Percentiles rank a stretch among this genome's conserved stretches.
These are phyloP conservation scores for Dissostichus mawsoni DNA, from an alignment of 2,113 vertebrate species.

Conservation along the genomic window DNA sequence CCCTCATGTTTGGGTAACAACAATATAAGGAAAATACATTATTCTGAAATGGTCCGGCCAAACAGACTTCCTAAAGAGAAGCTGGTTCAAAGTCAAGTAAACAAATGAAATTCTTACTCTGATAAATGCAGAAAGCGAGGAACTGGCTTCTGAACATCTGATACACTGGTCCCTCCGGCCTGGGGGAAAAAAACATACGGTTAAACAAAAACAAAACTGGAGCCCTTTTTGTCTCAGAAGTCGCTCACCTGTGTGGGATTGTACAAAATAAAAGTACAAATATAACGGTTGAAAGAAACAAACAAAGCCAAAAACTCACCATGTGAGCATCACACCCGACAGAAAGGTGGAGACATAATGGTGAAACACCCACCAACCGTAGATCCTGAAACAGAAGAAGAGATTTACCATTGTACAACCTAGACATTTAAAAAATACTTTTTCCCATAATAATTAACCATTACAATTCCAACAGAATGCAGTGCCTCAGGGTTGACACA, in stretches of 20 bases:
- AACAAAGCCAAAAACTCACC: slow-evolving; percentile 82
- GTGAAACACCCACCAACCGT: slow-evolving; percentile 99
- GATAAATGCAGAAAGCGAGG: slow-evolving; percentile 97
- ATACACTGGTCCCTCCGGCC: slow-evolving; percentile 96
- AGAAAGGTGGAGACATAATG: slow-evolving; percentile 98
- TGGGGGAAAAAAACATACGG: slow-evolving; percentile 61
- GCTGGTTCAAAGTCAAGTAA: not conserved
- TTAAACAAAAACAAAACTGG: not conserved
- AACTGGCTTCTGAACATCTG: slow-evolving; percentile 97
- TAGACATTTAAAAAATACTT: not conserved
- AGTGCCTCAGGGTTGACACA: not conserved
- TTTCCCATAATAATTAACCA: not conserved
- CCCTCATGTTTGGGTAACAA: not conserved
- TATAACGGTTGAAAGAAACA: not conserved
- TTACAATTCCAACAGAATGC: not conserved
- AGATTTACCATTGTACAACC: not conserved
- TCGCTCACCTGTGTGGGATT: not conserved
- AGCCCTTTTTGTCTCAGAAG: not conserved
- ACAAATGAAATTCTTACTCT: slow-evolving; percentile 87
- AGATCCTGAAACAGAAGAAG: slow-evolving; percentile 83
- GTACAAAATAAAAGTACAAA: not conserved
- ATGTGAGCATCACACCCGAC: slow-evolving; percentile 97
- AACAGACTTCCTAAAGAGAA: not conserved
- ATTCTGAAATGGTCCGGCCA: not conserved
- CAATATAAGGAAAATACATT: not conserved